Base-by-base conservation (phyloP, 2,797 vertebrate species). In the Petrocephalus schoutedeni region DNA sequence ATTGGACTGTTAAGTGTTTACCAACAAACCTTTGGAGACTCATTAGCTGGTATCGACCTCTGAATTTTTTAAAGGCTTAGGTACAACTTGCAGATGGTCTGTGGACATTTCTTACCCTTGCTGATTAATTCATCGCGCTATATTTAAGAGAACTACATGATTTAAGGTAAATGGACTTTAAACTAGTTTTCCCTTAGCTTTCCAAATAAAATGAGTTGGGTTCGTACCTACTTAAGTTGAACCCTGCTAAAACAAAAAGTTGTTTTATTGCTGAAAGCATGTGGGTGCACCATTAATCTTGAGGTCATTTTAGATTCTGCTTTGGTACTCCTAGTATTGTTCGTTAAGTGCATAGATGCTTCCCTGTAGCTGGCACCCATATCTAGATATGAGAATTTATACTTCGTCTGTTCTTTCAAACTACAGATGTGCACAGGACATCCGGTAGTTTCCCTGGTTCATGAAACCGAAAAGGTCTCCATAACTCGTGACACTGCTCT, bases 351-450 rank as follows among this genome's bases (percentile, higher is more conserved):
- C 56, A 45, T 67, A 88, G 56, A 86, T 12, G 28, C 45, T 86
- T 86, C 56, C 32, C 67, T 88, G 82, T 88, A 85, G 87, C 28
- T 86, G 49, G 21, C 53, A 88, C 83, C 32, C 8, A 41, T 21
- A 85, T 85, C 59, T 71, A 85, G 59, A 5, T 14, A 21, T 56
- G 53, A 74, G 74, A 23, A 53, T 84, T 86, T 86, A 86, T 56
- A 53, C 61, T 41, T 21, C 45, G 8, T 86, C 51, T 28, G 41
- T 88, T 58, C 41, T 59, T 74, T 85, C 49, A 86, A 74, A 19
- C 7, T 2, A 28, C 10, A 85, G 87, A 88, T n/a, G 28, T 71
- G n/a, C 28, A 57, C 57, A 58, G 19, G 36, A 49, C n/a, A 16
- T 45, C 14, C 12, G 3, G 36, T 8, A n/a, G 61, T 67, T 54